Evolutionary conservation across 2,113 vertebrate species (phyloP).

Genomic region (Bambusicola thoracicus): DNA sequence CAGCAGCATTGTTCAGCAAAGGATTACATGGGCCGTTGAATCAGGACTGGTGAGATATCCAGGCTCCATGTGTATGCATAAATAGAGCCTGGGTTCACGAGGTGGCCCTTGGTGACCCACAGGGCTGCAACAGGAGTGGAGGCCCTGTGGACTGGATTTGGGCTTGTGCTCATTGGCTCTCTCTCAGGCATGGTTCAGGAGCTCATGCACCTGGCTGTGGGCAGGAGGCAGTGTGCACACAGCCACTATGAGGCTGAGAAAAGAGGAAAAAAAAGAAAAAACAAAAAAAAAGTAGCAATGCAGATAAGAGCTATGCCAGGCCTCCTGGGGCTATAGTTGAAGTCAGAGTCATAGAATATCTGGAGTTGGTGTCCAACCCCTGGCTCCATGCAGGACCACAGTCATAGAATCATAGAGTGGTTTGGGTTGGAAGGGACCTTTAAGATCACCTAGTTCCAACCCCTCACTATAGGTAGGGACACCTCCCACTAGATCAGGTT

Average conservation of each 20-base stretch:
- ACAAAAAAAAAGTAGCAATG: background rate
- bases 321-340: background rate
- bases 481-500: no score
- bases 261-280: background rate
- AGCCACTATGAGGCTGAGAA: background rate
- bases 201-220: background rate
- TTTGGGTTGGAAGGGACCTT: no score
- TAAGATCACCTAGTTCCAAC: no score
- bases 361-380: no score
- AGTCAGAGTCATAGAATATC: background rate
- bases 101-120: background rate
- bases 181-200: background rate
- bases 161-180: background rate
- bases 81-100: background rate
- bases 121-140: fast-evolving
- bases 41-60: background rate
- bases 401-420: no score
- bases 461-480: no score
- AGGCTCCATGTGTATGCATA: background rate
- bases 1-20: background rate
- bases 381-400: no score
- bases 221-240: background rate
- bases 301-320: background rate
- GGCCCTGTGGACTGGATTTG: background rate
- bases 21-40: background rate